Evolutionary conservation across 2,888 invertebrate species (phyloP).

Genomic region (Ichneumoninae sp.): DNA sequence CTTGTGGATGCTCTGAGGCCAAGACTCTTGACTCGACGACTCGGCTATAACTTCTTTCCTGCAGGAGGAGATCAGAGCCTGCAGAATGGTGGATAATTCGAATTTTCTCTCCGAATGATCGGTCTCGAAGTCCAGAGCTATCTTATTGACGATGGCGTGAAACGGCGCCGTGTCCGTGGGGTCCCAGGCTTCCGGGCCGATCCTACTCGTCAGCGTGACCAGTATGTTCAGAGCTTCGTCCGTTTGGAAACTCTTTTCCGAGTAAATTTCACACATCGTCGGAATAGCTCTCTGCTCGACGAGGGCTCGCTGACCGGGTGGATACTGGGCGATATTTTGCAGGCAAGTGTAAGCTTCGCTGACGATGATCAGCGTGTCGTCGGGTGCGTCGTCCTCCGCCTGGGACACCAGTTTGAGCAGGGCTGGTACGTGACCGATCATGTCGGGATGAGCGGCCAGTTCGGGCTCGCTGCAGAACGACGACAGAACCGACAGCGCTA

Average conservation of each 20-base stretch:
- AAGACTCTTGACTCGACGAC: conserved; percentile 89
- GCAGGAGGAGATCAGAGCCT: conserved; percentile 90
- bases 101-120: conserved; percentile 96
- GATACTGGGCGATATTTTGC: conserved; percentile 91
- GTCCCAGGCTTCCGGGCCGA: conserved; percentile 92
- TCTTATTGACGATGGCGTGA: conserved; percentile 92
- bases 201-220: conserved; percentile 90
- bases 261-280: conserved; percentile 94
- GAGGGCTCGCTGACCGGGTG: conserved; percentile 92
- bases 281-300: conserved; percentile 91
- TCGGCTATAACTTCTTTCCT: conserved; percentile 88
- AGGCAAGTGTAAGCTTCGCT: conserved; percentile 94
- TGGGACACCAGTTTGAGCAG: conserved; percentile 93
- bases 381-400: conserved; percentile 93
- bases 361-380: conserved; percentile 94
- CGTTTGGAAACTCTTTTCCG: conserved; percentile 94
- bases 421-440: conserved; percentile 93
- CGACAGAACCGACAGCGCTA: conserved; percentile 94
- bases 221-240: conserved; percentile 94
- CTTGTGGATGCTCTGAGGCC: conserved; percentile 93
- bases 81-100: conserved; percentile 92
- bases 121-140: conserved; percentile 94
- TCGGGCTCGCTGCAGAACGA: conserved; percentile 94
- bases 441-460: conserved; percentile 92
- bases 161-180: conserved; percentile 90